These are phyloP conservation scores for Sarotherodon lohbergeri DNA, from an alignment of 2,113 vertebrate species.

Conservation along the genomic window DNA sequence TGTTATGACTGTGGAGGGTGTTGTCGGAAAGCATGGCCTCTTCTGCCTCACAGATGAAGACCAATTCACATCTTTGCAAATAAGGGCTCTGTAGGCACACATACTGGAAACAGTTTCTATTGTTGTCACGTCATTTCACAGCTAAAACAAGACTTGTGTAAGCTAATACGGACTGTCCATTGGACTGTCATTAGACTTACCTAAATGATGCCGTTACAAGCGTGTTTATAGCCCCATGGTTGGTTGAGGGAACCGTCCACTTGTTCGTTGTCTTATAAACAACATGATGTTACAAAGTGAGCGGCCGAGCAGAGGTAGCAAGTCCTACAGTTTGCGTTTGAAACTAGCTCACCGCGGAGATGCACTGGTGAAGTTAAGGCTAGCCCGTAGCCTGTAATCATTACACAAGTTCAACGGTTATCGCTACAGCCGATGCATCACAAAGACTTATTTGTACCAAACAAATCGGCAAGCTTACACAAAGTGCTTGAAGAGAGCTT, in stretches of 20 bases:
- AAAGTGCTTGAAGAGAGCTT: not conserved
- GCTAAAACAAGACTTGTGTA: not conserved
- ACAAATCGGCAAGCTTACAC: not conserved
- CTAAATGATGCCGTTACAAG: not conserved
- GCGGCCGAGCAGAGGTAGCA: not conserved
- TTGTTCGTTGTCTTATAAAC: not conserved
- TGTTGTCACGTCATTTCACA: not conserved
- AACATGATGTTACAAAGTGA: not conserved
- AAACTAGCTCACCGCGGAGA: not conserved
- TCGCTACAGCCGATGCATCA: not conserved
- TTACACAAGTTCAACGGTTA: not conserved
- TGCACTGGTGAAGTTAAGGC: not conserved
- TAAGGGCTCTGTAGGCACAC: not conserved
- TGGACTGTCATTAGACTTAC: constrained; percentile 6
- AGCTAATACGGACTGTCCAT: not conserved
- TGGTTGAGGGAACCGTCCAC: not conserved
- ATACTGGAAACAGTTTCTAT: not conserved
- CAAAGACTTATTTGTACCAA: not conserved
- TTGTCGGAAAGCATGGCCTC: constrained; percentile 6
- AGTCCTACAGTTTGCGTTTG: not conserved
- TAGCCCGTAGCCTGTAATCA: not conserved
- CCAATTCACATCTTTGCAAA: not conserved
- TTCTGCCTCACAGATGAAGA: not conserved
- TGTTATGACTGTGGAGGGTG: not conserved
- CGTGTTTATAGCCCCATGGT: not conserved